Percentiles rank a stretch among this genome's conserved stretches.
Conservation (phyloP, 92 coral and sea anemone genomes). For the Siderastrea siderea region DNA sequence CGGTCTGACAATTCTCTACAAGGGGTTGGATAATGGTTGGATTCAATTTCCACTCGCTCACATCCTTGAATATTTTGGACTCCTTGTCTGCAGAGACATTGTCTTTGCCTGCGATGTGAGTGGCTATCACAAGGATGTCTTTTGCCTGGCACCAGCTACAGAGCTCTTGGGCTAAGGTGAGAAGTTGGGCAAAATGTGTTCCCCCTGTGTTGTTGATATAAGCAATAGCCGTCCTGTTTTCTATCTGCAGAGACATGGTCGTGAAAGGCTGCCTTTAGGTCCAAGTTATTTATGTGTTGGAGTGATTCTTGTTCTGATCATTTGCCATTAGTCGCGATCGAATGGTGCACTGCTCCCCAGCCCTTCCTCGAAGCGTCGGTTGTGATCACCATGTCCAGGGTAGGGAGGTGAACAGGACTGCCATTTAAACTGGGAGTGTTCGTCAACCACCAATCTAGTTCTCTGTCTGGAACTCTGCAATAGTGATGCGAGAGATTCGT, state of each 20-base stretch:
- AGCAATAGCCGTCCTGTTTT: no score
- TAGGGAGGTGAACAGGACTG: constrained; percentile 25
- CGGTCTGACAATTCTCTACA: constrained; percentile 33
- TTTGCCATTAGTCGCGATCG: no score
- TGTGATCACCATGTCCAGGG: constrained; percentile 20
- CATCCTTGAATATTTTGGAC: background rate
- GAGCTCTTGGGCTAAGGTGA: constrained; percentile 33
- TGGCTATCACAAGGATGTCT: no score
- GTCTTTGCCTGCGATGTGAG: no score
- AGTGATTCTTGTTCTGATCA: no score
- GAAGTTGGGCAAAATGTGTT: constrained; percentile 11
- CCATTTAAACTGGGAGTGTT: constrained; percentile 16
- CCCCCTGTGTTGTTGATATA: background rate
- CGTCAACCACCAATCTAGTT: constrained; percentile 51
- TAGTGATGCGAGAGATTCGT: background rate
- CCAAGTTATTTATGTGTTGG: no score
- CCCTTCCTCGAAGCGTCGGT: constrained; percentile 40
- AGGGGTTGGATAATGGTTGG: constrained; percentile 42
- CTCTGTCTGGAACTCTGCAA: background rate
- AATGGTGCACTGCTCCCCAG: no score
- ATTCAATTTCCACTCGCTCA: background rate
- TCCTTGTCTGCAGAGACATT: no score
- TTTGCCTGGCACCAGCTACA: background rate
- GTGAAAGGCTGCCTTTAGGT: no score
- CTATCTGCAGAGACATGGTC: no score